Base-by-base conservation (phyloP, 2,797 vertebrate species). In the Onychomys arenicola region DNA sequence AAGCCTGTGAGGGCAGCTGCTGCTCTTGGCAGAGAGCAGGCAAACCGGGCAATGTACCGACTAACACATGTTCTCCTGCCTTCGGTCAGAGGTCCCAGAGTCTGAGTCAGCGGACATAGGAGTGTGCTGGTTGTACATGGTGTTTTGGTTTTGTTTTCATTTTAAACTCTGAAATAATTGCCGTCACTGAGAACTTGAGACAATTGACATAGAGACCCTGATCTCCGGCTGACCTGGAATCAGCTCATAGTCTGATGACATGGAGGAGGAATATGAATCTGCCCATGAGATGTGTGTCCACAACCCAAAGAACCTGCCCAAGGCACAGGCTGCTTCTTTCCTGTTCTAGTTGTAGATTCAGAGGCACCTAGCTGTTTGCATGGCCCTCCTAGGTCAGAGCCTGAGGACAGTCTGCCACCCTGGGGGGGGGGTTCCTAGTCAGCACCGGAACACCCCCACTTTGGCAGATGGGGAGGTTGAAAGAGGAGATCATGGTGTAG, bases 161-260 rank as follows among this genome's bases (percentile, higher is more conserved):
- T 73, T 14, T 49, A 52, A 76, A 57, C 37, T 17, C 73, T 73
- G 59, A 86, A 43, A 77, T 76, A 55, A 34, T 29, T 61, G 34
- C 25, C 49, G 16, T 0, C 25, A 29, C 73, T 69, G n/a, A 76
- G 63, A 61, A 57, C 25, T 0, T 10, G 46, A 90, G 81, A 71
- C 2, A 29, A 4, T 37, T 77, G 3, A 3, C 8, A 1, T 32
- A 3, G 11, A 55, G 76, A 69, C 52, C 63, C 13, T 4, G 29
- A 49, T 0, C 1, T 76, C 75, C 4, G 8, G 16, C 83, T 27
- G 9, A 80, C 49, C 32, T 77, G 0, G 0, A 40, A 40, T 40
- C 21, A 59, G 67, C 46, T 0, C 29, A 4, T 9, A 7, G n/a
- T 55, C 57, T 1, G 5, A 11, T 6, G 2, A 0, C 1, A 7